A percentile compares a stretch with the other conserved stretches of the same genome.
Evolutionary conservation across 2,797 vertebrate species (phyloP).

Genomic region (Alcedo atthis): DNA sequence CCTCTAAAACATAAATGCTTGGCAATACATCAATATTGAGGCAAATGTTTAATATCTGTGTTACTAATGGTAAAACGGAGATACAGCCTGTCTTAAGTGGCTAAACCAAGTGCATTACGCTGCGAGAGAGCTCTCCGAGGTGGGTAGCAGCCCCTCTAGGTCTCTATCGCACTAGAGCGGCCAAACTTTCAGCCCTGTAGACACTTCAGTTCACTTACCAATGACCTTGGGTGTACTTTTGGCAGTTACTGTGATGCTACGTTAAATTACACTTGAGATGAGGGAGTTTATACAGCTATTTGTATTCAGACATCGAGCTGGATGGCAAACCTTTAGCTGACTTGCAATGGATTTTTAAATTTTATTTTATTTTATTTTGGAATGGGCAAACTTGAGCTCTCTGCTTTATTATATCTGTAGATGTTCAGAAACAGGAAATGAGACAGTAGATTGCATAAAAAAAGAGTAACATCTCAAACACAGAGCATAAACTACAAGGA

Average conservation of each 20-base stretch:
- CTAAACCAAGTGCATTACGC: not conserved
- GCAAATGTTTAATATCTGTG: not conserved
- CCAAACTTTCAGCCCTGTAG: not conserved
- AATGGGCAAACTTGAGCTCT: not conserved
- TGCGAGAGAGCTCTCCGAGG: not conserved
- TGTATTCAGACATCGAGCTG: not conserved
- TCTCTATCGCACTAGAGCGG: rapidly evolving
- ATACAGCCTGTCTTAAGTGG: not conserved
- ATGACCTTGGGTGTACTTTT: not conserved
- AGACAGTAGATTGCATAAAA: not conserved
- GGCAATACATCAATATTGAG: not conserved
- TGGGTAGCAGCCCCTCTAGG: not conserved
- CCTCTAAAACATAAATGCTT: not conserved
- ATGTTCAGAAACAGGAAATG: not conserved
- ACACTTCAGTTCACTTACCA: not conserved
- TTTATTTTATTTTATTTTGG: not conserved
- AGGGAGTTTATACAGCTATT: not conserved
- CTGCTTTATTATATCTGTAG: not conserved
- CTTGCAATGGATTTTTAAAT: not conserved
- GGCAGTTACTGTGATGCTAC: rapidly evolving
- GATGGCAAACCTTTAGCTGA: not conserved
- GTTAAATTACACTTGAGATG: not conserved
- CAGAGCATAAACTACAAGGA: not conserved
- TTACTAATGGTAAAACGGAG: not conserved
- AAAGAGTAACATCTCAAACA: not conserved